Conservation (phyloP, 1,140 invertebrate genomes). For the Zaprionus ghesquierei region DNA sequence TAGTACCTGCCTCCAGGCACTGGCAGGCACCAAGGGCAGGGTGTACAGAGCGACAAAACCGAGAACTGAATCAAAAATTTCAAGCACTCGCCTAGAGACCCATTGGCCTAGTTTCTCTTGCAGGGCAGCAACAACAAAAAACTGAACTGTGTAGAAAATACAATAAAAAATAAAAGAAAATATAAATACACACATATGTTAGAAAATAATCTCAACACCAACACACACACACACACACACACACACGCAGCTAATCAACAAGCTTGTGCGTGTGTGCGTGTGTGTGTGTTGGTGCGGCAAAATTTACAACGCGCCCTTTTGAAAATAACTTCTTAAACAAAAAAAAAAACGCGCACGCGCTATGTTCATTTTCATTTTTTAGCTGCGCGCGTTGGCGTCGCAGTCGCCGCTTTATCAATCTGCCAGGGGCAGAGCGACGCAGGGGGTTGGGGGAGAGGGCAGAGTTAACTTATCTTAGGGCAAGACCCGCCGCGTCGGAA, state of each 20-base stretch:
- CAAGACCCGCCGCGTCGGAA: conserved; percentile 71
- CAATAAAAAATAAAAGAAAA: conserved; percentile 59
- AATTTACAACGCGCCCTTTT: conserved; percentile 48
- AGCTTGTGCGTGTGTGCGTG: conserved; percentile 1
- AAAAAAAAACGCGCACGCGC: conserved; percentile 53
- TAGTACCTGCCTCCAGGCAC: conserved; percentile 18
- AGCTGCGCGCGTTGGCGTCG: conserved; percentile 70
- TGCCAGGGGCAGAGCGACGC: background rate
- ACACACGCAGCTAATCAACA: conserved; percentile 36
- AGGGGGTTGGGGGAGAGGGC: background rate
- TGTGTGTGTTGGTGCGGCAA: conserved; percentile 37
- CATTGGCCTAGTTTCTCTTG: conserved; percentile 78
- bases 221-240: conserved; percentile 46
- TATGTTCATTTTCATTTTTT: conserved; percentile 80
- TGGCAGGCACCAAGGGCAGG: conserved; percentile 47
- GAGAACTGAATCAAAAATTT: conserved; percentile 72
- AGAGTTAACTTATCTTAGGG: conserved; percentile 74
- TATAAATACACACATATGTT: conserved; percentile 54
- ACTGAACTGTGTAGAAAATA: conserved; percentile 45
- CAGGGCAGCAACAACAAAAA: conserved; percentile 51
- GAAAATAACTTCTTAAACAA: conserved; percentile 53
- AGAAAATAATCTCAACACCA: conserved; percentile 79
- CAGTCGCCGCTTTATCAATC: conserved; percentile 70
- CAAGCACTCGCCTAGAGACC: conserved; percentile 77
- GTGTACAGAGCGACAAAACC: conserved; percentile 4